Evolutionary conservation across 2,888 invertebrate genomes (phyloP).

Genomic region (Tryphoninae sp.): DNA sequence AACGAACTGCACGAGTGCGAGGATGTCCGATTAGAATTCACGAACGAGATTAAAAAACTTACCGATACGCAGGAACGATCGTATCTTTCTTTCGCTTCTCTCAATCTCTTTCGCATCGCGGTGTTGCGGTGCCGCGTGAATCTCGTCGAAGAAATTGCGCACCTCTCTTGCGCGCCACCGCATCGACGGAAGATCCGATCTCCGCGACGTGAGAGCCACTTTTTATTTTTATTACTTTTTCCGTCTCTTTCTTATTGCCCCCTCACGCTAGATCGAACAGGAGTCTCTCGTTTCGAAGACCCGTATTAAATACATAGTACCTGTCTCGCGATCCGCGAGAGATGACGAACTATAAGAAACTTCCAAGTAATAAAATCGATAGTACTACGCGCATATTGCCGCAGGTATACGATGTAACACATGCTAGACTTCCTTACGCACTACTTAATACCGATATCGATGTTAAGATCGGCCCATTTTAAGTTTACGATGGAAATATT

Average conservation of each 20-base stretch:
- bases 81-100: slow-evolving; percentile 1
- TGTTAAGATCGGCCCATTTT: not conserved
- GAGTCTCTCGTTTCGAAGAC: slow-evolving; percentile 2
- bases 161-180: not conserved
- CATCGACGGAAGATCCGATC: not conserved
- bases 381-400: not conserved
- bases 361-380: not conserved
- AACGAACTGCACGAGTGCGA: not conserved
- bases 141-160: not conserved
- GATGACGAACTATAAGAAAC: not conserved
- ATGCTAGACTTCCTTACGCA: not conserved
- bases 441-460: not conserved
- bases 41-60: too few species aligned
- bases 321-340: not conserved
- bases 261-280: not conserved
- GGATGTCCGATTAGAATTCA: too few species aligned
- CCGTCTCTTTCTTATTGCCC: not conserved
- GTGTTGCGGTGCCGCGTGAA: not conserved
- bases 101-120: not conserved
- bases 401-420: not conserved
- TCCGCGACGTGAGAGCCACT: not conserved
- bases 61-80: too few species aligned
- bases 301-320: slow-evolving; percentile 6
- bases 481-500: too few species aligned
- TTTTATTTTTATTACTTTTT: not conserved